Conservation (phyloP, 2,797 vertebrate genomes). For the Hoplostethus mediterraneus region DNA sequence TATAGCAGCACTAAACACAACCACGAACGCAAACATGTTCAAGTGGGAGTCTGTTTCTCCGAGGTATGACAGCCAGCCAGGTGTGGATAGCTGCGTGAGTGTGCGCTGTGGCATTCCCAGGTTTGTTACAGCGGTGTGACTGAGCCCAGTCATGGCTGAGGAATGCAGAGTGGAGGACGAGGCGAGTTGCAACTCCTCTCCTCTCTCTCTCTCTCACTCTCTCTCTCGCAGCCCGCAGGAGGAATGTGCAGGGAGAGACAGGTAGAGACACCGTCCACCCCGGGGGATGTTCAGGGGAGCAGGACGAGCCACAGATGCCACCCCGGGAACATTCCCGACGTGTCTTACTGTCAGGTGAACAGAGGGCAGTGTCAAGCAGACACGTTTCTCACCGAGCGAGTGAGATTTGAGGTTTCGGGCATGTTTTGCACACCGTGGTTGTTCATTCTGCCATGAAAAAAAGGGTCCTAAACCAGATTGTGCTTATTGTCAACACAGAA, state of each 20-base stretch:
- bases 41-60: neutral
- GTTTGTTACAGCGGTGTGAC: conserved; percentile 55
- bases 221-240: conserved; percentile 58
- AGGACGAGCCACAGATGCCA: conserved; percentile 31
- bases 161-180: conserved; percentile 74
- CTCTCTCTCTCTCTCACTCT: too few species aligned
- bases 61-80: conserved; percentile 38
- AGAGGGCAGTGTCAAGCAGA: conserved; percentile 18
- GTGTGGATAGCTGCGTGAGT: conserved; percentile 3
- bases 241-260: conserved; percentile 74
- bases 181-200: conserved; percentile 80
- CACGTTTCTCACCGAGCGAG: neutral
- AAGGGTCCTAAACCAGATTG: neutral
- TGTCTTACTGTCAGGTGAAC: conserved; percentile 16
- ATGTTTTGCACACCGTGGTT: neutral
- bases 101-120: conserved; percentile 40
- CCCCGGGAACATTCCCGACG: conserved; percentile 35
- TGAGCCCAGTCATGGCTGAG: conserved; percentile 67
- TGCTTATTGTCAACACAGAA: conserved; percentile 37
- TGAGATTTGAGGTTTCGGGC: conserved; percentile 17
- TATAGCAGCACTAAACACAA: neutral
- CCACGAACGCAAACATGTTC: conserved; percentile 4
- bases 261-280: conserved; percentile 65
- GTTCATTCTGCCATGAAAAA: conserved; percentile 17
- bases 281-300: conserved; percentile 20